Evolutionary conservation across 2,113 vertebrate genomes (phyloP).

Genomic region (Sorex fumeus): DNA sequence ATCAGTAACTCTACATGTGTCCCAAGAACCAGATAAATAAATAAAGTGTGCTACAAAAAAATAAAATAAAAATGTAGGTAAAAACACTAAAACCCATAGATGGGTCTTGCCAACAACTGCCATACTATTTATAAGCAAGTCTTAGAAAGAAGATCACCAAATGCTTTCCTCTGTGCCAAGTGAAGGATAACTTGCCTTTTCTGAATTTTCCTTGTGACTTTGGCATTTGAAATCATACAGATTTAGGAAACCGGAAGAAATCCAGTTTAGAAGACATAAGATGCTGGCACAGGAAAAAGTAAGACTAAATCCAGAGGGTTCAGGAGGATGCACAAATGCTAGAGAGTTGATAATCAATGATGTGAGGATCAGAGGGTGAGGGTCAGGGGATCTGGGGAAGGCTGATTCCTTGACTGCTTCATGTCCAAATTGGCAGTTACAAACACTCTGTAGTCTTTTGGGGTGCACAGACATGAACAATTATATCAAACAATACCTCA

Average conservation of each 20-base stretch:
- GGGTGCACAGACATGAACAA: neutral
- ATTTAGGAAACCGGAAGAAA: slow-evolving; percentile 1
- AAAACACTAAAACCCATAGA: neutral
- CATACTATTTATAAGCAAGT: neutral
- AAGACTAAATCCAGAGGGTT: neutral
- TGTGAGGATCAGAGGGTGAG: neutral
- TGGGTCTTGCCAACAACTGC: neutral
- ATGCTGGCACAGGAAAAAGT: neutral
- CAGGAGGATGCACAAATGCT: neutral
- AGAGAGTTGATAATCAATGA: neutral
- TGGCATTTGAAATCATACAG: slow-evolving; percentile 8
- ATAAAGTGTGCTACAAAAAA: neutral
- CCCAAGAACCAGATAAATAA: no score
- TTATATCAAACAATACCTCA: neutral
- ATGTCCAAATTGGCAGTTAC: neutral
- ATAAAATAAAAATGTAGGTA: neutral
- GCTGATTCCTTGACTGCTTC: neutral
- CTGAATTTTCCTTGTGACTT: neutral
- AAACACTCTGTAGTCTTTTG: neutral
- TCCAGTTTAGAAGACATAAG: neutral
- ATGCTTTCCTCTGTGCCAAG: neutral
- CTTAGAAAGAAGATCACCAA: neutral
- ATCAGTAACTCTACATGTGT: no score
- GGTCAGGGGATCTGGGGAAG: neutral
- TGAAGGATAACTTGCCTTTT: neutral